Evolutionary conservation across 2,113 vertebrate species (phyloP), one percentile per base, ranked within the genome.

Genomic region (Oxyruncus cristatus): DNA sequence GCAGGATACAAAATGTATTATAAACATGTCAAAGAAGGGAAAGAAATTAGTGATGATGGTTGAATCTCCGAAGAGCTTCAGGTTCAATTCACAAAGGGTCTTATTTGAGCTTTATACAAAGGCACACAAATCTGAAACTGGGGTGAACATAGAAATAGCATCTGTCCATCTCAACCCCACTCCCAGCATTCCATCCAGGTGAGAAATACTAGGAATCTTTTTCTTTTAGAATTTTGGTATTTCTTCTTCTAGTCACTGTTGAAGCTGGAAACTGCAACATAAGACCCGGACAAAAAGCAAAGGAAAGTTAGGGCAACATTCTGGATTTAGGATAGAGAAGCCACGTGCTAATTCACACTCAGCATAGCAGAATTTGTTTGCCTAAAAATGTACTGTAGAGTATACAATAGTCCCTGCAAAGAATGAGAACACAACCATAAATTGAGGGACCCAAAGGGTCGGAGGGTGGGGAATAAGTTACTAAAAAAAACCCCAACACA

Each of bases 381-480:
- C 42, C 13, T 52, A 53, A 71, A 88, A 71, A 68, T 23, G 24
- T 11, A 33, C 7, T 28, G 4, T 4, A 17, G 39, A 63, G 11
- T 2, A 20, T 28, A 14, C 55, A 47, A 44, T 17, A 52, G 49
- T 16, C 30, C 33, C 47, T 44, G 56, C 41, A 81, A 76, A 55
- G 16, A 77, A 58, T 15, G 17, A 55, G 47, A 68, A 46, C 7
- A 23, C 50, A 76, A 0, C 13, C 10, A 22, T 1, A 27, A 28
- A 58, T 0, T 28, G 17, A 27, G 9, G 9, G 4, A 59, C 14
- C 24, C 37, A 61, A 6, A 58, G 24, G 17, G 4, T 9, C 30
- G 12, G 22, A 23, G 9, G 8, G 8, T 8, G 11, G 19, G 26
- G 28, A 73, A 27, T 16, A 70, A 66, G 5, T 65, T 39, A 50